These are phyloP conservation scores for Rhodinocichla rosea DNA, from an alignment of 2,113 vertebrate species.

Conservation along the genomic window DNA sequence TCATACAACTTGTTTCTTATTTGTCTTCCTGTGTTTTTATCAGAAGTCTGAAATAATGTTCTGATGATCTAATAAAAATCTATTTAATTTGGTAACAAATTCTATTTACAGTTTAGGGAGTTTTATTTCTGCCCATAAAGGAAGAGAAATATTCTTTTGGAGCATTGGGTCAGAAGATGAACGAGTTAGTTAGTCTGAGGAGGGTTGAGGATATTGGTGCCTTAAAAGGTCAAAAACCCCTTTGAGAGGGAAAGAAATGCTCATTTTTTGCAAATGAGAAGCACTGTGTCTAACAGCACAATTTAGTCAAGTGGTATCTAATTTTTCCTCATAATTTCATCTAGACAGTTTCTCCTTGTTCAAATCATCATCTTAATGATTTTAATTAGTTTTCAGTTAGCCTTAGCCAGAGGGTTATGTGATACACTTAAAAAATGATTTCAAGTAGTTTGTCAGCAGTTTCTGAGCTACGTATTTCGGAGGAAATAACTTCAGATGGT, in stretches of 20 bases:
- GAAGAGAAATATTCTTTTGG: not conserved
- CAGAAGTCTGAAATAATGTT: not conserved
- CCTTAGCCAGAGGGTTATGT: not conserved
- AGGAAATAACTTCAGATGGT: slow-evolving; percentile 14
- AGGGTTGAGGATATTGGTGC: not conserved
- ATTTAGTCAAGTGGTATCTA: slow-evolving; percentile 1
- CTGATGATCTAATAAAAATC: not conserved
- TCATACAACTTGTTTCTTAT: not conserved
- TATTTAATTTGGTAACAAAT: not conserved
- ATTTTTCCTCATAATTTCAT: slow-evolving; percentile 46
- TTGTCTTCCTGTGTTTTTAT: not conserved
- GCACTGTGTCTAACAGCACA: not conserved
- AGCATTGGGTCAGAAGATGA: not conserved
- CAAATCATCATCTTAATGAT: slow-evolving; percentile 4
- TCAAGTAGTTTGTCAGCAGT: slow-evolving; percentile 35
- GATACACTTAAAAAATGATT: not conserved
- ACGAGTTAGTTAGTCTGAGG: not conserved
- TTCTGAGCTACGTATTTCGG: slow-evolving; percentile 23
- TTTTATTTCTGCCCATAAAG: not conserved
- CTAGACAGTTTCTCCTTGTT: not conserved
- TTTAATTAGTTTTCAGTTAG: slow-evolving; percentile 46
- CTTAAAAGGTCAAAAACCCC: slow-evolving; percentile 28
- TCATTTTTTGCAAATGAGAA: slow-evolving; percentile 11
- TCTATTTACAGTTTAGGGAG: not conserved
- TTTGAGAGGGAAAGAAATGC: slow-evolving; percentile 15